phyloP scores from a whole-genome alignment of 2,888 invertebrate genomes.

The Cactoblastis cactorum region DNA sequence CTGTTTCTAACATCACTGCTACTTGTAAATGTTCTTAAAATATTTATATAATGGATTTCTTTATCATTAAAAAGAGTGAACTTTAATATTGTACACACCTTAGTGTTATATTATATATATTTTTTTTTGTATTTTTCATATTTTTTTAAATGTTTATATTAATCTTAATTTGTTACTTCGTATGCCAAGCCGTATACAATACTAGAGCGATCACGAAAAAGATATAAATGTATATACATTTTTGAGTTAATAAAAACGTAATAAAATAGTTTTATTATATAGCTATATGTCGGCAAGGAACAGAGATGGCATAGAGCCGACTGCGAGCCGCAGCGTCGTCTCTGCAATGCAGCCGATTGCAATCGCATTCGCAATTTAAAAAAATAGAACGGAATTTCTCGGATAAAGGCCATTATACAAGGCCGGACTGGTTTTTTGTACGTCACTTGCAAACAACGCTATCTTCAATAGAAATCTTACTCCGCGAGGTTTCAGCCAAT shows the following conservation, averaged over 20 bases:
- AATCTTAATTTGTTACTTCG: constrained; percentile 67
- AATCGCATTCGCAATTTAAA: constrained; percentile 25
- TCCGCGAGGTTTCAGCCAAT: constrained; percentile 11
- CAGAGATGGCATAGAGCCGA: constrained; percentile 29
- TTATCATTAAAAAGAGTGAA: constrained; percentile 52
- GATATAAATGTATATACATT: constrained; percentile 57
- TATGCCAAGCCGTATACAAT: constrained; percentile 74
- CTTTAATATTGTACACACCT: constrained; percentile 76
- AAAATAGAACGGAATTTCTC: constrained; percentile 30
- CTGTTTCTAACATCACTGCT: constrained; percentile 59
- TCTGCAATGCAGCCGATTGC: constrained; percentile 14
- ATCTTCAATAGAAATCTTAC: constrained; percentile 13
- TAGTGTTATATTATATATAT: constrained; percentile 42
- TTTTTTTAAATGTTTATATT: constrained; percentile 48
- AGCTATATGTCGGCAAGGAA: constrained; percentile 37
- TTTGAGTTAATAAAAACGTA: constrained; percentile 64
- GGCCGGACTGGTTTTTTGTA: constrained; percentile 41
- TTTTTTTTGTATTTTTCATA: constrained; percentile 49
- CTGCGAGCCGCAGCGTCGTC: neutral
- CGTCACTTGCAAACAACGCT: constrained; percentile 27
- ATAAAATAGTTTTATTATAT: constrained; percentile 58
- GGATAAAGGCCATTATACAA: constrained; percentile 38
- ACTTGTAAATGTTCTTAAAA: constrained; percentile 75
- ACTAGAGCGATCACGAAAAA: constrained; percentile 65
- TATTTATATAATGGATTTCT: constrained; percentile 57